phyloP scores from a whole-genome alignment of 2,888 invertebrate genomes.

The Dynastes tityus region DNA sequence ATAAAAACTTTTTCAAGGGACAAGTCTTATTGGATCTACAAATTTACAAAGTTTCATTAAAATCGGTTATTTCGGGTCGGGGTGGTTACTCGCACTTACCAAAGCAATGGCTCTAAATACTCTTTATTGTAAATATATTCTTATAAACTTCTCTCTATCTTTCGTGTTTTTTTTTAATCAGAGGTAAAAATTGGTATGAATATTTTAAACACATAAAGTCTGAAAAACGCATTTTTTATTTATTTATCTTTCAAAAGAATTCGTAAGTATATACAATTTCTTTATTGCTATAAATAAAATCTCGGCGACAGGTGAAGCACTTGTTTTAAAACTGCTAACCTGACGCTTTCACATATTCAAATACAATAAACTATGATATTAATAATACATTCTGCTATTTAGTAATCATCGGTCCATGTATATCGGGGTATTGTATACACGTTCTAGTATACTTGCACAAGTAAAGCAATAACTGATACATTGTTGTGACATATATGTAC shows the following conservation, averaged over 20 bases:
- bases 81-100: no score
- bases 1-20: no score
- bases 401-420: conserved; percentile 16
- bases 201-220: background rate
- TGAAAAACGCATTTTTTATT: conserved; percentile 25
- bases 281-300: conserved; percentile 24
- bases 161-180: no score
- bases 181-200: background rate
- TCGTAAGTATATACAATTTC: conserved; percentile 29
- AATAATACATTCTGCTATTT: conserved; percentile 29
- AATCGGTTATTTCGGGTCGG: no score
- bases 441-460: background rate
- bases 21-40: no score
- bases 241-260: conserved; percentile 23
- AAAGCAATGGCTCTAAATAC: no score
- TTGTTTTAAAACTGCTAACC: conserved; percentile 13
- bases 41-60: no score
- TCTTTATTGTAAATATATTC: no score
- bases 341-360: conserved; percentile 13
- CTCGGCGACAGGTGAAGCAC: conserved; percentile 17
- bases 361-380: conserved; percentile 27
- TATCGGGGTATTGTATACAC: conserved; percentile 7
- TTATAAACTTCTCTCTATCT: no score
- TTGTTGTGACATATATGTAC: conserved; percentile 20
- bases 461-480: conserved; percentile 36